phyloP scores from a whole-genome alignment of 2,888 invertebrate species.

The Nymphalis polychloros region DNA sequence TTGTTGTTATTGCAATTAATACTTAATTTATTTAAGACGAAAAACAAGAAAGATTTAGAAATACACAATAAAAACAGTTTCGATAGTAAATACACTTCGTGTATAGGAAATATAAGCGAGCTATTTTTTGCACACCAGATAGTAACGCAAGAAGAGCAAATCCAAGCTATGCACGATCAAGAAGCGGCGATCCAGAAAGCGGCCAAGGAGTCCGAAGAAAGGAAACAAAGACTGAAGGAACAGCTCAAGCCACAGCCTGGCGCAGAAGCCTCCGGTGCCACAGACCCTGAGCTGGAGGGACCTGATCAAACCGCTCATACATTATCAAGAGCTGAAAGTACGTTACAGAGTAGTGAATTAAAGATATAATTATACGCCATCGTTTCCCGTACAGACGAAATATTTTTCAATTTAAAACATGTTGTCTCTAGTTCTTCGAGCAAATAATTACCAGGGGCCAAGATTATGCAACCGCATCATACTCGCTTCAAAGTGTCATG shows the following conservation, averaged over 20 bases:
- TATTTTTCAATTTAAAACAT: neutral
- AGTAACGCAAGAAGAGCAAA: conserved; percentile 60
- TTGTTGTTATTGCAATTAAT: too few relatives aligned
- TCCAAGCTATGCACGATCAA: conserved; percentile 74
- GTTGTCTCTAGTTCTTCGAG: conserved; percentile 78
- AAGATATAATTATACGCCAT: neutral
- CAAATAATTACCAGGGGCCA: conserved; percentile 82
- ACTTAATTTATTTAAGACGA: too few relatives aligned
- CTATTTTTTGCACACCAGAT: conserved; percentile 48
- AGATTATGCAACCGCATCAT: conserved; percentile 87
- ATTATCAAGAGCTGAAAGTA: conserved; percentile 66
- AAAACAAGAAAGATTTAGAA: too few relatives aligned
- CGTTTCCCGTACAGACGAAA: neutral
- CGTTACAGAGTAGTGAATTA: conserved; percentile 28
- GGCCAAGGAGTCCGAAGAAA: conserved; percentile 79
- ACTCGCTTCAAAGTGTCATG: conserved; percentile 91
- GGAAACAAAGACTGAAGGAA: conserved; percentile 78
- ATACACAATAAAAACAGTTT: too few relatives aligned
- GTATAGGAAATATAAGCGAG: neutral
- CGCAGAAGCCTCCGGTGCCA: conserved; percentile 59
- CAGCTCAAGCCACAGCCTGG: conserved; percentile 68
- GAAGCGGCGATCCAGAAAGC: conserved; percentile 79
- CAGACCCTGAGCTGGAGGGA: conserved; percentile 75
- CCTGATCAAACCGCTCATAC: conserved; percentile 78
- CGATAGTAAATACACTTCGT: too few relatives aligned